Evolutionary conservation across 2,113 vertebrate genomes (phyloP).

Genomic region (Hoplias malabaricus): DNA sequence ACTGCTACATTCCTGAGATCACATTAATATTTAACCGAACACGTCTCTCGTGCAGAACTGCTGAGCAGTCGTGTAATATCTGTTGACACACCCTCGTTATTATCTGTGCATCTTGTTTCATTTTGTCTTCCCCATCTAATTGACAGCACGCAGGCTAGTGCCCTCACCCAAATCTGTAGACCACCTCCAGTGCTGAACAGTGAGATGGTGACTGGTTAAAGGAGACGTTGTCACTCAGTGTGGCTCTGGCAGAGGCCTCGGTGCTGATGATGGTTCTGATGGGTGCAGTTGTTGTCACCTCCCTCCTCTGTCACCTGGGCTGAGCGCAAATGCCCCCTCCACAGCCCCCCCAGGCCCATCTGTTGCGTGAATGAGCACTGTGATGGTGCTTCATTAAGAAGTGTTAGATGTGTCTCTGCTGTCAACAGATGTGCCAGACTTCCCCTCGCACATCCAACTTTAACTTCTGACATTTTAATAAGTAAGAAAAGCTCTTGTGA

Average conservation of each 20-base stretch:
- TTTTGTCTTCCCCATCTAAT: conserved; percentile 16
- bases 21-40: conserved; percentile 41
- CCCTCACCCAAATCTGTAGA: neutral
- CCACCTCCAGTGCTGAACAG: neutral
- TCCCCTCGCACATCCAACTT: conserved; percentile 44
- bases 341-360: conserved; percentile 40
- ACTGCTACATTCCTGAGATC: conserved; percentile 18
- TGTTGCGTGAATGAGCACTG: conserved; percentile 48
- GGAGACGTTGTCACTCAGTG: conserved; percentile 3
- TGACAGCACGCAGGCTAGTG: neutral
- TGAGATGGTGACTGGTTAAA: neutral
- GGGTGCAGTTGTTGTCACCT: conserved; percentile 29
- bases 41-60: conserved; percentile 17
- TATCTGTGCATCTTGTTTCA: conserved; percentile 6
- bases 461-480: conserved; percentile 28
- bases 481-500: conserved; percentile 7
- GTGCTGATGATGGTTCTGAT: conserved; percentile 15
- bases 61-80: conserved; percentile 33
- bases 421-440: conserved; percentile 55
- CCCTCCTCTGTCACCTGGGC: conserved; percentile 45
- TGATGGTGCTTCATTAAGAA: conserved; percentile 56
- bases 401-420: conserved; percentile 50
- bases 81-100: neutral
- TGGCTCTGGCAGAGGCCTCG: neutral
- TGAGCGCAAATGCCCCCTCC: conserved; percentile 33